Conservation (phyloP, 1,140 invertebrate species). For the Hyphantria cunea region DNA sequence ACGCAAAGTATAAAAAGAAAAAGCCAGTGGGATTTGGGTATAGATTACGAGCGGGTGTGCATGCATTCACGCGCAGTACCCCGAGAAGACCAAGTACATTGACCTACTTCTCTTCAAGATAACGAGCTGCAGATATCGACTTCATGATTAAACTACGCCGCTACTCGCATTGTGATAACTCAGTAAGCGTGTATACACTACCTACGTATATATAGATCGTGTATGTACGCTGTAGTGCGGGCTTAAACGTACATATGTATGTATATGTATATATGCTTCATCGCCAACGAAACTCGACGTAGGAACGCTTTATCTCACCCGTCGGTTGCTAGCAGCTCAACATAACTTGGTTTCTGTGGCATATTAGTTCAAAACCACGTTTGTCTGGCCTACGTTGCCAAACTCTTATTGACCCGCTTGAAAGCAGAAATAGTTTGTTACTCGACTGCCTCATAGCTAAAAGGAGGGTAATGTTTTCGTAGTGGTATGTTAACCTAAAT, state of each 20-base stretch:
- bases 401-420: constrained; percentile 30
- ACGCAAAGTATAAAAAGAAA: background rate
- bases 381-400: constrained; percentile 10
- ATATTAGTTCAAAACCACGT: constrained; percentile 1
- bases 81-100: constrained; percentile 30
- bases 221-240: background rate
- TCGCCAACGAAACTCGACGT: constrained; percentile 21
- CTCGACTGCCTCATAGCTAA: too few relatives aligned
- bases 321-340: constrained; percentile 20
- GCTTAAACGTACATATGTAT: constrained; percentile 12
- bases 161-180: constrained; percentile 21
- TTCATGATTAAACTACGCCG: constrained; percentile 29
- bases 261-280: background rate
- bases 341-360: background rate
- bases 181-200: constrained; percentile 4
- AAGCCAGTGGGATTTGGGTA: background rate
- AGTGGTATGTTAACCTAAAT: too few relatives aligned
- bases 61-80: constrained; percentile 6
- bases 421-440: background rate
- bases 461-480: too few relatives aligned
- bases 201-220: background rate
- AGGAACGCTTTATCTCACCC: constrained; percentile 25
- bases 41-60: too few relatives aligned
- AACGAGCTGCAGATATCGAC: constrained; percentile 34
- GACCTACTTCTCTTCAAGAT: constrained; percentile 35